phyloP scores from a whole-genome alignment of 2,888 invertebrate genomes.

The Pristionchus exspectatus region DNA sequence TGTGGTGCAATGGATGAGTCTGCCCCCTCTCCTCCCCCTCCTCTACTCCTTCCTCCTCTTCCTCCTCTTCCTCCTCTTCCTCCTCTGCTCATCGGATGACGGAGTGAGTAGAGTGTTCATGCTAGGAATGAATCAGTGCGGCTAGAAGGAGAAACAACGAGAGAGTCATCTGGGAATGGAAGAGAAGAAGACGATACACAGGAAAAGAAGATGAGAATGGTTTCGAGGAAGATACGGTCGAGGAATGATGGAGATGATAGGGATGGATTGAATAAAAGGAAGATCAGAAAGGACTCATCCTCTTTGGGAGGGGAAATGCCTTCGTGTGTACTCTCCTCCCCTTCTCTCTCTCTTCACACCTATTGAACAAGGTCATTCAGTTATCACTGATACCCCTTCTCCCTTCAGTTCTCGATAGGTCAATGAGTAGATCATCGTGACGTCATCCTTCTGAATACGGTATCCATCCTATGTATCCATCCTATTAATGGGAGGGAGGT shows the following conservation, averaged over 20 bases:
- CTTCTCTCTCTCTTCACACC: slow-evolving; percentile 8
- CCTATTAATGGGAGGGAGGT: not conserved
- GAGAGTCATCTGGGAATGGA: slow-evolving; percentile 33
- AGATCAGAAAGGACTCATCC: not conserved
- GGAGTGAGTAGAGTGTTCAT: slow-evolving; percentile 1
- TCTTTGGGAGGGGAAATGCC: not conserved
- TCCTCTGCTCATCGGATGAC: not conserved
- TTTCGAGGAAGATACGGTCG: not conserved
- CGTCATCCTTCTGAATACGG: not conserved
- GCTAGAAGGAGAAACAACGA: slow-evolving; percentile 19
- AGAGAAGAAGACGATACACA: not conserved
- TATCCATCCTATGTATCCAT: not conserved
- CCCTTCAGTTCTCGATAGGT: not conserved
- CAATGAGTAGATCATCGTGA: not conserved
- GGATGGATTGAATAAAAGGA: not conserved
- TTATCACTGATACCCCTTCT: not conserved
- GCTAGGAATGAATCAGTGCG: slow-evolving; percentile 5
- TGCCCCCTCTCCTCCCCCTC: not conserved
- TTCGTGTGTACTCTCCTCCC: not conserved
- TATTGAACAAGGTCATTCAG: not conserved
- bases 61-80: not conserved
- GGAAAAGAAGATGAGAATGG: not conserved
- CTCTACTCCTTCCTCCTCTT: too few species aligned
- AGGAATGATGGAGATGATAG: not conserved
- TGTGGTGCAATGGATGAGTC: not conserved